These are phyloP conservation scores for Trachelus troglodyta DNA, from an alignment of 2,888 invertebrate genomes.

Conservation along the genomic window DNA sequence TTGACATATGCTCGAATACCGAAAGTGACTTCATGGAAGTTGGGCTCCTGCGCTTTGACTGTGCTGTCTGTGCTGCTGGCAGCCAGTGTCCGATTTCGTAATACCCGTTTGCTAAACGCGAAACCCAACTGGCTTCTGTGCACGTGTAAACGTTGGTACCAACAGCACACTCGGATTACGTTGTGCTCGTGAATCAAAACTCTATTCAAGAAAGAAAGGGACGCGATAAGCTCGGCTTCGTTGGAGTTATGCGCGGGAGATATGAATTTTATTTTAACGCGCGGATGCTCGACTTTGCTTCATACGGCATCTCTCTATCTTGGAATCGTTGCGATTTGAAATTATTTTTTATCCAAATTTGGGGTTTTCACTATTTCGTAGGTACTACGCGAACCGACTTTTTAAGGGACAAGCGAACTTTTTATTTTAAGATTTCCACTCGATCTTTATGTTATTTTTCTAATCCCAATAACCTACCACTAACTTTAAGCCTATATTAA, in stretches of 20 bases:
- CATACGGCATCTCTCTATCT: no score
- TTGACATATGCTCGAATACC: conserved; percentile 57
- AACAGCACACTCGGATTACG: conserved; percentile 42
- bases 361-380: rapidly evolving
- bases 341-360: no score
- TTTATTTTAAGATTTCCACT: no score
- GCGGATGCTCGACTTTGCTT: no score
- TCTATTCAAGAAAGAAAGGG: conserved; percentile 38
- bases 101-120: conserved; percentile 27
- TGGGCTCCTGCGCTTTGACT: conserved; percentile 41
- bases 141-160: conserved; percentile 27
- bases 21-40: conserved; percentile 29
- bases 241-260: conserved; percentile 47
- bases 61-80: no score
- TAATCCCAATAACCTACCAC: no score
- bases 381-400: no score
- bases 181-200: conserved; percentile 49
- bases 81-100: conserved; percentile 57
- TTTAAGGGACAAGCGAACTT: no score
- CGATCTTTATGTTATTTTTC: no score
- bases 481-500: neutral
- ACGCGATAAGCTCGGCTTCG: conserved; percentile 35
- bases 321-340: no score
- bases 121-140: conserved; percentile 6
- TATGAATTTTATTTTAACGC: conserved; percentile 49